Evolutionary conservation across 2,797 vertebrate genomes (phyloP).

Genomic region (Serranus cabrilla): DNA sequence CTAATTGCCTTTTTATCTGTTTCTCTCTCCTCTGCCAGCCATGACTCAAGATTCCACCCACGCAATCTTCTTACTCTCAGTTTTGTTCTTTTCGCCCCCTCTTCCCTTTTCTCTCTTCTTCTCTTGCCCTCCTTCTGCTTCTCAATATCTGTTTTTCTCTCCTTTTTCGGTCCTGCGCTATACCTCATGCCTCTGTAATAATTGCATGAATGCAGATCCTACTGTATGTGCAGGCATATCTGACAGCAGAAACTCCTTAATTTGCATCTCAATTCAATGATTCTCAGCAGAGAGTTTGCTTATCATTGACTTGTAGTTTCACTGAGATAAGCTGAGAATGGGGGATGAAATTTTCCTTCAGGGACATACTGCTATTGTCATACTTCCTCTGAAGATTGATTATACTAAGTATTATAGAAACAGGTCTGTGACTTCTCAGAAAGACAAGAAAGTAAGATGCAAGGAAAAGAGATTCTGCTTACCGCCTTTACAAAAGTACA

Average conservation of each 20-base stretch:
- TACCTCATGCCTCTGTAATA: slow-evolving; percentile 38
- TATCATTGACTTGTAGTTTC: slow-evolving; percentile 8
- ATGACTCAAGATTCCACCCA: slow-evolving; percentile 24
- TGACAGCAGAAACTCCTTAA: slow-evolving; percentile 3
- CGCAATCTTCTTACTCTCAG: neutral
- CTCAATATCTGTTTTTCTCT: slow-evolving; percentile 29
- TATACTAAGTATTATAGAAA: slow-evolving; percentile 6
- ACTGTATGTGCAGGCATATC: neutral
- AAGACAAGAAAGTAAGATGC: neutral
- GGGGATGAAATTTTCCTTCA: slow-evolving; percentile 2
- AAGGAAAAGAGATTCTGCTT: neutral
- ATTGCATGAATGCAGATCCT: slow-evolving; percentile 54
- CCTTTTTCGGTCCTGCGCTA: neutral
- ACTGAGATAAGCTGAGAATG: slow-evolving; percentile 6
- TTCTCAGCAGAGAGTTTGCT: slow-evolving; percentile 17
- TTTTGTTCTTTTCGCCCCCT: neutral
- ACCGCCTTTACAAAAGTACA: neutral
- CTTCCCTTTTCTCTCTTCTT: neutral
- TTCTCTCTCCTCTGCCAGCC: slow-evolving; percentile 38
- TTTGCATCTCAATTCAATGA: slow-evolving; percentile 4
- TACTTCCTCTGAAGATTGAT: slow-evolving; percentile 12
- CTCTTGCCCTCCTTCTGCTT: slow-evolving; percentile 7
- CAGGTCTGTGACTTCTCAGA: neutral
- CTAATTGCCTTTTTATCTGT: slow-evolving; percentile 53
- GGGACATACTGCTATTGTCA: slow-evolving; percentile 8